Evolutionary conservation across 2,888 invertebrate genomes (phyloP), one percentile per base, ranked within the genome.

Genomic region (Therioaphis trifolii): DNA sequence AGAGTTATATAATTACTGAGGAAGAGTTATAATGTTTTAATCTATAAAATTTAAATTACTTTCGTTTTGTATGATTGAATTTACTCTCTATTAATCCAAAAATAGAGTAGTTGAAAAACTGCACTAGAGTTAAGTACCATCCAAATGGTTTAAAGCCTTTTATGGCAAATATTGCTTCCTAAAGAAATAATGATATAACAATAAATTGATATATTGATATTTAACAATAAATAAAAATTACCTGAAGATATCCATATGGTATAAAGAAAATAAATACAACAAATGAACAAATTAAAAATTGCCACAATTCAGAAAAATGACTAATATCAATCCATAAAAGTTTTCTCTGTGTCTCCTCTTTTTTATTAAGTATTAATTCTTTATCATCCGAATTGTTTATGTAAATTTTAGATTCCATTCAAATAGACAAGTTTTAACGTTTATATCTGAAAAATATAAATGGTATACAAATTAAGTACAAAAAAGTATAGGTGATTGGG

Each of bases 91-190:
- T 88, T 85, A 93, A 91, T 84, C 96, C 96, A 88, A 98, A 95
- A 40, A 92, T 86, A 85, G 93, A 92, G 87, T 98, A 98, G 87
- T 93, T 95, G 24, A 92, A 91, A 90, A 98, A 98, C 89, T 98
- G 98, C 21, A 97, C 91, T 84, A 98, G 90, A 1, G 98, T 98
- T 85, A 98, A 91, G 88, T 95, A 97, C 93, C 97, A 94, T 69
- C 97, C 97, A 87, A 93, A 95, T 0, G 95, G 94, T 87, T 94
- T 93, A 87, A 97, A 95, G 66, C 96, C 96, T 29, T 95, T 93
- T n/a, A 94, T 91, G 0, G 95, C 93, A 89, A 98, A 98, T 88
- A 98, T 95, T 68, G 97, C 89, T 89, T 98, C 98, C 91, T 93
- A 87, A 52, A 85, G 68, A 61, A 21, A 82, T n/a, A 78, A 68